Percentiles rank a stretch among this genome's conserved stretches.
These are phyloP conservation scores for Arrhopalites spinosus DNA, from an alignment of 2,888 invertebrate genomes.

Conservation along the genomic window DNA sequence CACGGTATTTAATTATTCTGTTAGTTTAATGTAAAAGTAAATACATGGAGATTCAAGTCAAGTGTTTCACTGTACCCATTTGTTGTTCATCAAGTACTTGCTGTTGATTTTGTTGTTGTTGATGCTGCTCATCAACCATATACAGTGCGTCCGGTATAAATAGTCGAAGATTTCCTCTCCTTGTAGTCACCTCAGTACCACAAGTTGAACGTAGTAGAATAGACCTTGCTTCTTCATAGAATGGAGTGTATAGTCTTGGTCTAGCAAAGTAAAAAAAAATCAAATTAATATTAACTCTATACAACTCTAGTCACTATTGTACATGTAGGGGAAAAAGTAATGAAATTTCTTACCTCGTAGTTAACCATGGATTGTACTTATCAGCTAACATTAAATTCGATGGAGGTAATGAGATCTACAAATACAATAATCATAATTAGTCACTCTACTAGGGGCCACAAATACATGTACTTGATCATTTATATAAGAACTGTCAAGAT, in stretches of 20 bases:
- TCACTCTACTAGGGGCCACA: too few species aligned
- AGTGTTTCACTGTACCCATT: conserved; percentile 29
- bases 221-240: conserved; percentile 86
- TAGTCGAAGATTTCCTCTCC: conserved; percentile 50
- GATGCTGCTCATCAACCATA: conserved; percentile 74
- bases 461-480: too few species aligned
- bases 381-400: conserved; percentile 81
- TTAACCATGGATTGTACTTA: conserved; percentile 74
- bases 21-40: background rate
- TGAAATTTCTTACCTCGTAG: too few species aligned
- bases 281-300: too few species aligned
- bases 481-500: too few species aligned
- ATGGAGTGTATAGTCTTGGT: conserved; percentile 90
- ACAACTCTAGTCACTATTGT: too few species aligned
- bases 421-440: too few species aligned
- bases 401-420: conserved; percentile 70
- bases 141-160: conserved; percentile 88
- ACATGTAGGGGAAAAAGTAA: too few species aligned
- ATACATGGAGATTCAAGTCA: too few species aligned
- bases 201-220: conserved; percentile 44
- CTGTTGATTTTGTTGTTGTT: conserved; percentile 59
- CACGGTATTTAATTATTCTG: background rate
- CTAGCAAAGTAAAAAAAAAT: too few species aligned
- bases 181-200: conserved; percentile 56
- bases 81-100: conserved; percentile 32